Evolutionary conservation across 2,888 invertebrate genomes (phyloP).

Genomic region (Athetis lepigone): DNA sequence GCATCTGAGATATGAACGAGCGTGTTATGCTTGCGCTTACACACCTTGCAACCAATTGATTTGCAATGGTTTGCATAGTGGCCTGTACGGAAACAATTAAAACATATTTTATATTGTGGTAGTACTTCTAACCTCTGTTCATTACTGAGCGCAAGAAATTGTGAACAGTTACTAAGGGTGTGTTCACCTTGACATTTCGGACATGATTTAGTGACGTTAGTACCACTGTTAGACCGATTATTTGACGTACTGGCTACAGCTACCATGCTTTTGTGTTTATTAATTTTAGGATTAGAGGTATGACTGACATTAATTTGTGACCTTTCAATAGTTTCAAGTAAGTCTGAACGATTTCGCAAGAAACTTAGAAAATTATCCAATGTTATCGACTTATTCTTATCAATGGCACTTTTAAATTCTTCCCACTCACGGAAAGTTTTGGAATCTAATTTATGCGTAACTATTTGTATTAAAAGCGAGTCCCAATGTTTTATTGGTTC

Average conservation of each 20-base stretch:
- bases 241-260: background rate
- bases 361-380: background rate
- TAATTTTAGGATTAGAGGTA: no score
- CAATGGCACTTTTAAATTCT: background rate
- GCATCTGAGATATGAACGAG: no score
- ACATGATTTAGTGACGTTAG: no score
- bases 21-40: background rate
- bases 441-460: background rate
- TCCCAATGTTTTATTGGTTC: no score
- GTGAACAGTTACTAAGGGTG: background rate
- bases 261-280: background rate
- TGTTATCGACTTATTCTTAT: background rate
- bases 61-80: constrained; percentile 2
- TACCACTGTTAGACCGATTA: no score
- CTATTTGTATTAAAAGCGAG: background rate
- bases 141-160: background rate
- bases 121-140: background rate
- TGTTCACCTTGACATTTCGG: background rate
- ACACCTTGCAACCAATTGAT: background rate
- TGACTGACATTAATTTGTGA: no score
- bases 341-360: background rate
- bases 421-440: background rate
- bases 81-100: background rate
- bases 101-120: constrained; percentile 3
- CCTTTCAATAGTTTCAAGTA: no score